Evolutionary conservation across 1,140 invertebrate species (phyloP), one percentile per base, ranked within the genome.

Genomic region (Eupristina koningsbergeri): DNA sequence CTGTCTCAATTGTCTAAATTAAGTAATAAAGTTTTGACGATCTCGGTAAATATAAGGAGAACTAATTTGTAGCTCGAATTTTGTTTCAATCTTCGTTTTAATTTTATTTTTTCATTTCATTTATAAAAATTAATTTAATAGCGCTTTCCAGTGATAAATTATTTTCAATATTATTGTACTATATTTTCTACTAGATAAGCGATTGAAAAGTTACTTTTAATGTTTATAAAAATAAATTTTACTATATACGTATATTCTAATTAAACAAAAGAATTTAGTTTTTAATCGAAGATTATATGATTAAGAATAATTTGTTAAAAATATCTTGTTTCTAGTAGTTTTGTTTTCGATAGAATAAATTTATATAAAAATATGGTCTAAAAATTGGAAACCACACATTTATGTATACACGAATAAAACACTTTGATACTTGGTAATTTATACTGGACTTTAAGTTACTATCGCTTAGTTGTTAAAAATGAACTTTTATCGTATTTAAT

Each of bases 1-100:
- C 26, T 31, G n/a, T 11, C 47, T 7, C 7, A 50, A 41, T n/a
- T 73, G 79, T 73, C 45, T 63, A n/a, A 73, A 29, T 29, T 63
- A 50, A 22, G 36, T 63, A 79, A 84, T 73, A 79, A 50, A 83
- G 63, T 84, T 80, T 36, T 15, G 3, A 5, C 36, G 2, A 22
- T 58, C 50, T 79, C 50, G 69, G 69, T 78, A 71, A 36, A 53
- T 81, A 45, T 19, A 26, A 3, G 29, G 74, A 78, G 63, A 83
- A 83, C 81, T 78, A 83, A 83, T 83, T 83, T 83, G 53, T 31
- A 83, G 78, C 81, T 83, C 74, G 81, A 83, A 71, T 77, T 83
- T 71, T 64, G 31, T n/a, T 53, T 47, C 8, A 39, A 31, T 31
- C 26, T 64, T 31, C 58, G n/a, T 47, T 41, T 22, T 22, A 7